phyloP scores from a whole-genome alignment of 2,888 invertebrate genomes.

The Acanthosepion esculentum region DNA sequence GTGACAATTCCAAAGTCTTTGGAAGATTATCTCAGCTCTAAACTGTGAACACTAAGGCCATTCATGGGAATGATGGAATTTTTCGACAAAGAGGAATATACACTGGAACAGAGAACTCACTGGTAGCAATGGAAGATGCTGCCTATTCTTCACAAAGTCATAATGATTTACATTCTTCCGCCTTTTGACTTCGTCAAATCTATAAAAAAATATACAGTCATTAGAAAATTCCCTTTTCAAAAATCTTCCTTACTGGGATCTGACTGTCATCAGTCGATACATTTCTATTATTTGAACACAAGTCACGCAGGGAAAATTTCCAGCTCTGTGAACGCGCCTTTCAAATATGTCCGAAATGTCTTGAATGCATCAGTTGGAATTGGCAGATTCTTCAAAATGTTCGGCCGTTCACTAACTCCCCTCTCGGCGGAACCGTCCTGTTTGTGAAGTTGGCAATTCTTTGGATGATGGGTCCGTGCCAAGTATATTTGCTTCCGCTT shows the following conservation, averaged over 20 bases:
- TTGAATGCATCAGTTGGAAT: not conserved
- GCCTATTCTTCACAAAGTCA: no score
- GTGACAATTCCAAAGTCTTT: no score
- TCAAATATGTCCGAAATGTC: conserved; percentile 12
- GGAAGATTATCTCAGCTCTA: no score
- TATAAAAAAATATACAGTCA: no score
- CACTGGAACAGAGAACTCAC: no score
- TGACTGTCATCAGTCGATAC: not conserved
- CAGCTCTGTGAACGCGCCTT: not conserved
- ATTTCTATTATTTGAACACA: not conserved
- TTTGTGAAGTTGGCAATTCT: conserved; percentile 33
- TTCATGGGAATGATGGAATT: no score
- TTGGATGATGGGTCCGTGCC: not conserved
- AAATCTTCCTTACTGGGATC: not conserved
- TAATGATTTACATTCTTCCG: no score
- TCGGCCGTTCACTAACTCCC: not conserved
- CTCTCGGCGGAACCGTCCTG: not conserved
- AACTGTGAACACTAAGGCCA: no score
- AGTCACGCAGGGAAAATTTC: not conserved
- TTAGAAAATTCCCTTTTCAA: no score
- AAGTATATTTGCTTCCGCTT: not conserved
- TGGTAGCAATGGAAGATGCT: no score
- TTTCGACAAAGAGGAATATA: no score
- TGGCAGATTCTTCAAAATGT: not conserved
- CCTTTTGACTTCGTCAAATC: no score